Evolutionary conservation across 2,888 invertebrate genomes (phyloP), one percentile per base, ranked within the genome.

Genomic region (Julus scandinavius): DNA sequence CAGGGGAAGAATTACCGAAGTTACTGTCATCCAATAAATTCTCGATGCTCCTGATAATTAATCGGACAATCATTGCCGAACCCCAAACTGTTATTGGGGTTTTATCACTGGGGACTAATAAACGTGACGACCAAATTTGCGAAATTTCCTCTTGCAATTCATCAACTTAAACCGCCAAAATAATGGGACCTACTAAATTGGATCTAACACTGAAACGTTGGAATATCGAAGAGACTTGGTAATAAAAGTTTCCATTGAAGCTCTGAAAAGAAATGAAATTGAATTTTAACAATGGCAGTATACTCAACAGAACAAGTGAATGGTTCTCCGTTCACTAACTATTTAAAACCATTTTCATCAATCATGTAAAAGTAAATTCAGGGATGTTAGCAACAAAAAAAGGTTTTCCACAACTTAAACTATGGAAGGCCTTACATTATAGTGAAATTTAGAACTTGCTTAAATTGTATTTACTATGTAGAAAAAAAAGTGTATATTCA

Each of bases 251-350:
- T 72, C 29, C 29, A 72, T 29, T 11, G 72, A 72, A 9, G 72
- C 72, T 29, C 72, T 72, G 72, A 20, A 72, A 72, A 72, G 72
- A 72, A 72, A 72, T 20, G 72, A 72, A 72, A 72, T 72, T 72
- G 72, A 72, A 72, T 72, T 72, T 72, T 72, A 72, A 72, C 72
- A 72, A 72, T 9, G 20, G 72, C 29, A 72, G 29, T 29, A 29
- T 17, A 58, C 15, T 0, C 58, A 17, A 58, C 58, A 6, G 50
- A 6, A 50, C 9, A 50, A 50, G 13, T 50, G 50, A 50, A 50
- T 50, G 6, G 9, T 50, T 50, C 50, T 50, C 50, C 50, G 1
- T 50, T 13, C 50, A 50, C 50, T 50, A 29, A 29, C 29, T 1
- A 29, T 29, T 29, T 29, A 29, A 29, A 29, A 29, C 29, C 29